phyloP scores from a whole-genome alignment of 2,888 invertebrate genomes.

The Melipona bicolor region DNA sequence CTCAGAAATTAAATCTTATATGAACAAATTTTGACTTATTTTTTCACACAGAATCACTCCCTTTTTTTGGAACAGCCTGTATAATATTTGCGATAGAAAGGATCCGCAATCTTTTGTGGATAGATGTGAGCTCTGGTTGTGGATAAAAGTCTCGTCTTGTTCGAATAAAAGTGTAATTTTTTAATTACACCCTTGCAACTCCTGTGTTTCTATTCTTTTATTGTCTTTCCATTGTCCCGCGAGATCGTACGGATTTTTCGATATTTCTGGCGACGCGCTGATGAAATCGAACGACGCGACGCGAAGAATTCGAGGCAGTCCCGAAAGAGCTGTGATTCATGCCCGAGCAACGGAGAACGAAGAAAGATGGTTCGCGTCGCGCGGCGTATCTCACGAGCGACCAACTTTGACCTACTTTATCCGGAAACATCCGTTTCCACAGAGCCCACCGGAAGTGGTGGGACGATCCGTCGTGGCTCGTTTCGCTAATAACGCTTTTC shows the following conservation, averaged over 20 bases:
- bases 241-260: background rate
- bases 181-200: no score
- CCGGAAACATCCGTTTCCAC: conserved; percentile 43
- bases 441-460: conserved; percentile 25
- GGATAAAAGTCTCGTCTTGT: no score
- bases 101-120: no score
- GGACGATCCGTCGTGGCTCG: conserved; percentile 17
- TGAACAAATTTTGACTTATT: no score
- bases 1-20: no score
- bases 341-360: conserved; percentile 26
- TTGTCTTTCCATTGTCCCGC: background rate
- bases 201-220: background rate
- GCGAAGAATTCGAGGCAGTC: background rate
- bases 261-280: background rate
- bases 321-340: conserved; percentile 30
- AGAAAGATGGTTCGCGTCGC: conserved; percentile 37
- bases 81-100: no score
- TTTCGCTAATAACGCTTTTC: conserved; percentile 55
- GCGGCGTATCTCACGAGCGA: conserved; percentile 25
- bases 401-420: conserved; percentile 52
- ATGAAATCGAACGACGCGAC: conserved; percentile 17
- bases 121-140: no score
- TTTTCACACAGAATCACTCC: no score
- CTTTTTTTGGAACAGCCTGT: no score
- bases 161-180: no score